Base-by-base conservation (phyloP, 2,113 vertebrate genomes). In the Burhinus bistriatus region DNA sequence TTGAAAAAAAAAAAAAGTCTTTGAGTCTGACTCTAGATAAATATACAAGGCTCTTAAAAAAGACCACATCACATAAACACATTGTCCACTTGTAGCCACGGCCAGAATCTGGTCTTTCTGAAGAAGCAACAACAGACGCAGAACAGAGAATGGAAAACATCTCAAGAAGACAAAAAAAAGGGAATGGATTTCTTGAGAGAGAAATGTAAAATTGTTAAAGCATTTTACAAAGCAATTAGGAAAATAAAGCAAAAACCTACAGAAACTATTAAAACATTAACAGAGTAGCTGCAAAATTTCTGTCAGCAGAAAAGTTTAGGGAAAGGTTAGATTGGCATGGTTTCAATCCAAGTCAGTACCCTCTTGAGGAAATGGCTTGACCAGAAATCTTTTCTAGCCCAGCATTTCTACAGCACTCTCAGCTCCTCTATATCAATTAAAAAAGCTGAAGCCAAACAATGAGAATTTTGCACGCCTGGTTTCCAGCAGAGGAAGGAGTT, bases 401-500 rank as follows among this genome's bases (percentile, higher is more conserved):
- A 65, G 30, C 8, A 14, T 57, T 92, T 52, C 58, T 57, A 27
- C 8, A 72, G 9, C 49, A 22, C 66, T 78, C 34, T 81, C 47
- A 93, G 25, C 27, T 45, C 16, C 42, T 61, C 62, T 55, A 9
- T 1, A 1, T 15, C n/a, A 55, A 10, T 23, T 61, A 4, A 34
- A 69, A 80, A 42, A 61, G 9, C 25, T 73, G 58, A 68, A 83
- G 54, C 15, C 1, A 1, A 12, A n/a, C 40, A 57, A 42, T 0
- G 1, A 36, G 10, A 58, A 62, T 83, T 83, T 86, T 73, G 5
- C 16, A 29, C 0, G 0, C 34, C 36, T 69, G 27, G 18, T 54
- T 80, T 81, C 68, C 12, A 73, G 18, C 49, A 83, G 11, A 44
- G 6, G 16, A 23, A 64, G 16, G 12, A 27, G 7, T 54, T 95